A percentile compares a stretch with the other conserved stretches of the same genome.
phyloP scores from a whole-genome alignment of 2,888 invertebrate genomes.

The Pyralis farinalis region DNA sequence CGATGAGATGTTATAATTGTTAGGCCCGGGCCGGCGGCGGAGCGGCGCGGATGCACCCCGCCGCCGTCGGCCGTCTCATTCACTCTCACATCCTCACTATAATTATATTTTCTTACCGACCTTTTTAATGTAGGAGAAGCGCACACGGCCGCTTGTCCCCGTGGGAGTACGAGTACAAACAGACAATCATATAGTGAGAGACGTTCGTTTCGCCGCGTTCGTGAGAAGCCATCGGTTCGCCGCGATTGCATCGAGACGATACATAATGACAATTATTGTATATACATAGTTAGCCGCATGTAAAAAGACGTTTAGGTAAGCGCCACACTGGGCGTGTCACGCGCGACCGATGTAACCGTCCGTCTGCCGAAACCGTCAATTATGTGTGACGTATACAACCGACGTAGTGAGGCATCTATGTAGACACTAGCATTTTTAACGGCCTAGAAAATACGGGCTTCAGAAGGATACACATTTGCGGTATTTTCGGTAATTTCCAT shows the following conservation, averaged over 20 bases:
- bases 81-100: slow-evolving; percentile 78
- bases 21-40: slow-evolving; percentile 69
- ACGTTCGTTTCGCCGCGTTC: slow-evolving; percentile 70
- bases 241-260: slow-evolving; percentile 72
- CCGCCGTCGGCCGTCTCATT: slow-evolving; percentile 69
- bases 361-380: slow-evolving; percentile 20
- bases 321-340: slow-evolving; percentile 43
- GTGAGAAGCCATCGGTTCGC: slow-evolving; percentile 79
- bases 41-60: slow-evolving; percentile 39
- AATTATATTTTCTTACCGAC: slow-evolving; percentile 79
- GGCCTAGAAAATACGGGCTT: slow-evolving; percentile 13
- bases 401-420: slow-evolving; percentile 18
- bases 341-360: slow-evolving; percentile 34
- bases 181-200: slow-evolving; percentile 67
- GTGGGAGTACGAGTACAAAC: slow-evolving; percentile 73
- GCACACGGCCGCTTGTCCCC: slow-evolving; percentile 76
- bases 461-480: not conserved
- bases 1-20: slow-evolving; percentile 76
- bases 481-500: not conserved
- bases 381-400: slow-evolving; percentile 18
- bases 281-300: slow-evolving; percentile 78
- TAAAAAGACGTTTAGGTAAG: slow-evolving; percentile 58
- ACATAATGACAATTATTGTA: slow-evolving; percentile 67
- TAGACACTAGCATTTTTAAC: slow-evolving; percentile 20
- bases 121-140: slow-evolving; percentile 76